A percentile compares a stretch with the other conserved stretches of the same genome.
phyloP scores from a whole-genome alignment of 1,140 invertebrate genomes.

The Melipona quadrifasciata region DNA sequence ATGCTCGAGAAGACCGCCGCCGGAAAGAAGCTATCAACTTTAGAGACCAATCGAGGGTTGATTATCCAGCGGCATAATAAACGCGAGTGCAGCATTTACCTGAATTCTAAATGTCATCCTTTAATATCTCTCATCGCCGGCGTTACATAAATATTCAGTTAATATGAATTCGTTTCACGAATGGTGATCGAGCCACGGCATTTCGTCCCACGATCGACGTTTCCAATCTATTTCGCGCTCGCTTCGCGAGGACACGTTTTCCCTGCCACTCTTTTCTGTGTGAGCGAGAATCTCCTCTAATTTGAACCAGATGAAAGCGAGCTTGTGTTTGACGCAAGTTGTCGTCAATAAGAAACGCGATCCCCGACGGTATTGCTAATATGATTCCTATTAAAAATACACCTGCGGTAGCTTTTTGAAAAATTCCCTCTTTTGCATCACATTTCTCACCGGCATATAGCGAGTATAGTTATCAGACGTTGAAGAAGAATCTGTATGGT shows the following conservation, averaged over 20 bases:
- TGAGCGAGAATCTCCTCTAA: neutral
- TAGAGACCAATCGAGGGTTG: neutral
- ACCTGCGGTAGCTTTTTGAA: neutral
- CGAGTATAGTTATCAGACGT: too few species aligned
- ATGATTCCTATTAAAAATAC: slow-evolving; percentile 12
- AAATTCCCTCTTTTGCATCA: neutral
- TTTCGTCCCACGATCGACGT: neutral
- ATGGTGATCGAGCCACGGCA: neutral
- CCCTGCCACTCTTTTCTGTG: too few species aligned
- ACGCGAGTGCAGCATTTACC: neutral
- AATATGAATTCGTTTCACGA: neutral
- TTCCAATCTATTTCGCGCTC: neutral
- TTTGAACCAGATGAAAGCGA: neutral
- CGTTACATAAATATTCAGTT: neutral
- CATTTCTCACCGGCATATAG: neutral
- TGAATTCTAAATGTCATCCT: slow-evolving; percentile 19
- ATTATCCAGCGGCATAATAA: neutral
- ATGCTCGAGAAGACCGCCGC: neutral
- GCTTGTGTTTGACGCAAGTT: neutral
- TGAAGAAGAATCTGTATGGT: neutral
- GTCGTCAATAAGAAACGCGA: neutral
- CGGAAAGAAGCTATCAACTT: neutral
- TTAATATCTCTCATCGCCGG: neutral
- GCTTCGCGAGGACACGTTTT: neutral
- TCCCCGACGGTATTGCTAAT: neutral